phyloP scores from a whole-genome alignment of 1,140 invertebrate genomes.

The Drosophila serrata region DNA sequence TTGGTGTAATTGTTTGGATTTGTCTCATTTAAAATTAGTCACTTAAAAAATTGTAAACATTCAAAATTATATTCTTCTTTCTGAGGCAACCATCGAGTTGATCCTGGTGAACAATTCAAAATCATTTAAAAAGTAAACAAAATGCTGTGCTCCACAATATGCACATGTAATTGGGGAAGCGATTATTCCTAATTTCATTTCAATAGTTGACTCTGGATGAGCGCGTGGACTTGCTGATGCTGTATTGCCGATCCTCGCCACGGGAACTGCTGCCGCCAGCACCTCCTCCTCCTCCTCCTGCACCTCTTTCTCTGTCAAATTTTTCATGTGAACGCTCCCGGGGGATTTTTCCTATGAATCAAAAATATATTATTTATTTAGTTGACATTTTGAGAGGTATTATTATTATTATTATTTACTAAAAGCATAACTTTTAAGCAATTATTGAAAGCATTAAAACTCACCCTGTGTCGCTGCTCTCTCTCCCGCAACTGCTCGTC shows the following conservation, averaged over 20 bases:
- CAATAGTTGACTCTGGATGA: constrained; percentile 76
- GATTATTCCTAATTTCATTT: constrained; percentile 12
- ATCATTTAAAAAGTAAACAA: constrained; percentile 52
- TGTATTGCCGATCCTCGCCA: constrained; percentile 78
- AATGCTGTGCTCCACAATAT: constrained; percentile 53
- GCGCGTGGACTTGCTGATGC: constrained; percentile 70
- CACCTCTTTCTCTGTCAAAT: constrained; percentile 70
- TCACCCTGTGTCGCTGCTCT: constrained; percentile 82
- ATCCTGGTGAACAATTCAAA: constrained; percentile 18
- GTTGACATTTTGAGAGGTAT: too few relatives aligned
- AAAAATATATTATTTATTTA: neutral
- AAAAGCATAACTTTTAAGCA: too few relatives aligned
- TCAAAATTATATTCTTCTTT: constrained; percentile 43
- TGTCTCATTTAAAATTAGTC: constrained; percentile 40
- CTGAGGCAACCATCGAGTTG: constrained; percentile 25
- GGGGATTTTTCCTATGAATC: constrained; percentile 73
- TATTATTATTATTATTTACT: neutral
- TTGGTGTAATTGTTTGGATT: constrained; percentile 35
- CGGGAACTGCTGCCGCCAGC: constrained; percentile 52
- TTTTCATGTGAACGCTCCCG: constrained; percentile 82
- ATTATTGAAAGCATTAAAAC: too few relatives aligned
- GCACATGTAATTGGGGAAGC: constrained; percentile 12
- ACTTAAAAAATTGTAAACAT: constrained; percentile 64
- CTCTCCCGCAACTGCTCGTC: constrained; percentile 71
- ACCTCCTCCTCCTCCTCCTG: neutral